phyloP scores from a whole-genome alignment of 2,888 invertebrate genomes.

The Drosophila silvestris region DNA sequence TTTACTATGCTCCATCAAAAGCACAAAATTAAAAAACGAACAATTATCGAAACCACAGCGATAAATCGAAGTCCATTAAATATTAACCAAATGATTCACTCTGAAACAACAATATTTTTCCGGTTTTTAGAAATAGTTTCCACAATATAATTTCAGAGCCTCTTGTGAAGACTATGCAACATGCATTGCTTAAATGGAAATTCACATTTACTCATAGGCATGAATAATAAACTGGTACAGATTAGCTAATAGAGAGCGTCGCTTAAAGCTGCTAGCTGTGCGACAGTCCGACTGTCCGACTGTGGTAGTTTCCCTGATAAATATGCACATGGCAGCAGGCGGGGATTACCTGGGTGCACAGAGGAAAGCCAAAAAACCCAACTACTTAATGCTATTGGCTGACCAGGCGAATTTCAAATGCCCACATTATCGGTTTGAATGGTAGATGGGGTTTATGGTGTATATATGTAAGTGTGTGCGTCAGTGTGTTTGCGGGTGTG shows the following conservation, averaged over 20 bases:
- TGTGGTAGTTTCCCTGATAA: slow-evolving; percentile 12
- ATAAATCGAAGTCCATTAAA: not conserved
- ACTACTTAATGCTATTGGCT: slow-evolving; percentile 64
- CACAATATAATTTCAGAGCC: not conserved
- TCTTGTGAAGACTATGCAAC: not conserved
- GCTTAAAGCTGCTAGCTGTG: slow-evolving; percentile 5
- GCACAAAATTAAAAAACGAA: not conserved
- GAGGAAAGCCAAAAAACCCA: slow-evolving; percentile 40
- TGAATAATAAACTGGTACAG: slow-evolving; percentile 4
- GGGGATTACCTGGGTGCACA: slow-evolving; percentile 36
- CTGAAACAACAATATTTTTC: not conserved
- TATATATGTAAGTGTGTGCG: slow-evolving; percentile 2
- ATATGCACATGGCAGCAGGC: slow-evolving; percentile 6
- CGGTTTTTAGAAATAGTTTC: not conserved
- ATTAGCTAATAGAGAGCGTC: slow-evolving; percentile 10
- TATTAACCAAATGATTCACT: not conserved
- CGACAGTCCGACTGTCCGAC: not conserved
- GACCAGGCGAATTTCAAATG: slow-evolving; percentile 60
- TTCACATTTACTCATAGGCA: not conserved
- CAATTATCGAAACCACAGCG: not conserved
- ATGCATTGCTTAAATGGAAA: slow-evolving; percentile 2
- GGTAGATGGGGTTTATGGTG: slow-evolving; percentile 4
- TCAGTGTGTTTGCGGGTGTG: slow-evolving; percentile 7
- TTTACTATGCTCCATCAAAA: not conserved
- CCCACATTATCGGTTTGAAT: slow-evolving; percentile 46